phyloP scores from a whole-genome alignment of 2,113 vertebrate species.

The Bucco capensis region DNA sequence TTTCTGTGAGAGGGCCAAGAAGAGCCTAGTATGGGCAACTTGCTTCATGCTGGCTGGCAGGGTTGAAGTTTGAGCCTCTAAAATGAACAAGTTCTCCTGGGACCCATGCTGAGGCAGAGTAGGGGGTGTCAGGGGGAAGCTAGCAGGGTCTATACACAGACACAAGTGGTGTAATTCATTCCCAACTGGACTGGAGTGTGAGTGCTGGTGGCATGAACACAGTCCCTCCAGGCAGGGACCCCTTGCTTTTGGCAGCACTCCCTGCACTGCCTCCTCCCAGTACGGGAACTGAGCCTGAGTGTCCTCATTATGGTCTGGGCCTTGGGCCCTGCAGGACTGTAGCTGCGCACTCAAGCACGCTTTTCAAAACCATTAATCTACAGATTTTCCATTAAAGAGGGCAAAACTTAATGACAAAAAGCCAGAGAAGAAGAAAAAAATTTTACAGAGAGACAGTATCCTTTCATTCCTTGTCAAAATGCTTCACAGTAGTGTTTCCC shows the following conservation, averaged over 20 bases:
- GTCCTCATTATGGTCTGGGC: accelerated
- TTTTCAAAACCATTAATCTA: background rate
- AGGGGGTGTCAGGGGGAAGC: background rate
- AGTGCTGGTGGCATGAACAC: background rate
- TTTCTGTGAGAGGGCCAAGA: background rate
- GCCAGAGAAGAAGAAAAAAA: background rate
- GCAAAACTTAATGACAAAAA: background rate
- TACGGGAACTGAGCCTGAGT: accelerated
- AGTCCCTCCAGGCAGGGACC: background rate
- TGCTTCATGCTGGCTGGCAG: background rate
- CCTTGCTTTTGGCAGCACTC: background rate
- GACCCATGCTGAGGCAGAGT: accelerated
- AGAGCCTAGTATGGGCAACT: background rate
- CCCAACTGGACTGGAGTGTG: background rate
- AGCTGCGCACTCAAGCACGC: background rate
- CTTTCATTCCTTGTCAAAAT: background rate
- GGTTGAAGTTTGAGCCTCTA: background rate
- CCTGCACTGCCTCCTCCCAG: accelerated
- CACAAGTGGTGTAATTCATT: background rate
- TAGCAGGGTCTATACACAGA: background rate
- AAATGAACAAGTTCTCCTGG: background rate
- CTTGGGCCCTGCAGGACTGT: background rate
- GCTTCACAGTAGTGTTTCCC: background rate
- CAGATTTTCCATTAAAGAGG: background rate
- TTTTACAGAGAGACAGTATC: background rate